Conservation (phyloP, 2,888 invertebrate species). For the Leucania comma region DNA sequence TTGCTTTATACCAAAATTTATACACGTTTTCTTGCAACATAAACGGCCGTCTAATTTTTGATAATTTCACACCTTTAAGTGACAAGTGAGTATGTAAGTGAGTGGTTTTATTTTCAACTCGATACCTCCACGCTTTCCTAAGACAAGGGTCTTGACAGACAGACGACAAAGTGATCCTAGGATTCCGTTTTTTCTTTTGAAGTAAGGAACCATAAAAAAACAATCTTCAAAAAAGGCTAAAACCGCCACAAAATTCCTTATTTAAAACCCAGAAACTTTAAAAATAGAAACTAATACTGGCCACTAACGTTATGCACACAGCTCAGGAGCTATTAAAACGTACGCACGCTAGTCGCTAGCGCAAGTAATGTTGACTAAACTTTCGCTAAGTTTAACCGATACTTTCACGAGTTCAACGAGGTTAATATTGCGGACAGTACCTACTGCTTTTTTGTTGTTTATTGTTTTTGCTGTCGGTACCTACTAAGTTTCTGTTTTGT, state of each 20-base stretch:
- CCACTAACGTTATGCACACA: conserved; percentile 52
- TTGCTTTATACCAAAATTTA: too few relatives aligned
- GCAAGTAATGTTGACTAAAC: conserved; percentile 43
- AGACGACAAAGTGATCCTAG: too few relatives aligned
- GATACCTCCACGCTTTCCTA: too few relatives aligned
- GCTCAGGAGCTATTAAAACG: conserved; percentile 46
- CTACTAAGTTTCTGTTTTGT: conserved; percentile 1
- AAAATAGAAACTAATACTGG: conserved; percentile 45
- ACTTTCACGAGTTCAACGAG: conserved; percentile 61
- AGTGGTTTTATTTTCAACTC: too few relatives aligned
- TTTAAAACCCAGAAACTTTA: conserved; percentile 22
- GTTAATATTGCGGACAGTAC: conserved; percentile 55
- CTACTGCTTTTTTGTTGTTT: conserved; percentile 37
- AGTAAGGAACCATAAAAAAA: too few relatives aligned
- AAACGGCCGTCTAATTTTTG: too few relatives aligned
- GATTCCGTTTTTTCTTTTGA: too few relatives aligned
- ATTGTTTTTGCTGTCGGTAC: conserved; percentile 29
- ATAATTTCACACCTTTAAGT: too few relatives aligned
- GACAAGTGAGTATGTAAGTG: too few relatives aligned
- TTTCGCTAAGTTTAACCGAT: conserved; percentile 58
- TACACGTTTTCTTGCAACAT: too few relatives aligned
- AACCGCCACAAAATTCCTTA: not conserved
- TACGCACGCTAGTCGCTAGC: conserved; percentile 35
- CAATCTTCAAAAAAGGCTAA: not conserved
- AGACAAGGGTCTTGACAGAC: too few relatives aligned